Evolutionary conservation across 2,888 invertebrate species (phyloP).

Genomic region (Trypoxylon attenuatum): DNA sequence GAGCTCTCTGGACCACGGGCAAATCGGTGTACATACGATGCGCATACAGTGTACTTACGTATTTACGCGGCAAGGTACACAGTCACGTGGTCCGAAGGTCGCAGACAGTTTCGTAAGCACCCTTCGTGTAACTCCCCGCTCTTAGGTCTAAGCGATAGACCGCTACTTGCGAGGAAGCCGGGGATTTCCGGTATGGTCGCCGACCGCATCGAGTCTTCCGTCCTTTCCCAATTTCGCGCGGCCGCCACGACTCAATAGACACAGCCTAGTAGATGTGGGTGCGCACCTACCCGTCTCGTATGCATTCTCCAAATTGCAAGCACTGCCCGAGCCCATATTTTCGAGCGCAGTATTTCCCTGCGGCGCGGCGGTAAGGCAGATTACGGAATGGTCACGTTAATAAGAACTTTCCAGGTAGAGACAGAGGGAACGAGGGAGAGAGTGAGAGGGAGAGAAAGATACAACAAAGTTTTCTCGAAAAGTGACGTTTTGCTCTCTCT

Average conservation of each 20-base stretch:
- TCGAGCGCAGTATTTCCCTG: background rate
- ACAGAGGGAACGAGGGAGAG: background rate
- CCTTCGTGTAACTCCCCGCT: conserved; percentile 70
- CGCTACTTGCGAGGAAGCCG: background rate
- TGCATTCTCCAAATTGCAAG: background rate
- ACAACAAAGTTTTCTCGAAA: background rate
- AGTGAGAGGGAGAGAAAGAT: background rate
- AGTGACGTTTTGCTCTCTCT: too few species aligned
- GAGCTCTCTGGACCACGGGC: too few species aligned
- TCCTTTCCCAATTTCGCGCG: background rate
- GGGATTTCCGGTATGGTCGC: background rate
- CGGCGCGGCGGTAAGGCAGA: background rate
- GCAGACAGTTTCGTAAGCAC: background rate
- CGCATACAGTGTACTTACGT: too few species aligned
- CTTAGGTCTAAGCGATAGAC: conserved; percentile 63
- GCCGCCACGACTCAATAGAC: background rate
- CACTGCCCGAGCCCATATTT: background rate
- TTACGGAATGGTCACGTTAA: too few species aligned
- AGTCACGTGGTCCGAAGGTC: too few species aligned
- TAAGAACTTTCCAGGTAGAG: too few species aligned
- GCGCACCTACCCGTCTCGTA: conserved; percentile 67
- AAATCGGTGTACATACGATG: too few species aligned
- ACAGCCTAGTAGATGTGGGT: conserved; percentile 60
- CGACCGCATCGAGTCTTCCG: background rate
- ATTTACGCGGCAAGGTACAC: too few species aligned